These are phyloP conservation scores for Andrena flavipes DNA, from an alignment of 2,888 invertebrate species.

Conservation along the genomic window DNA sequence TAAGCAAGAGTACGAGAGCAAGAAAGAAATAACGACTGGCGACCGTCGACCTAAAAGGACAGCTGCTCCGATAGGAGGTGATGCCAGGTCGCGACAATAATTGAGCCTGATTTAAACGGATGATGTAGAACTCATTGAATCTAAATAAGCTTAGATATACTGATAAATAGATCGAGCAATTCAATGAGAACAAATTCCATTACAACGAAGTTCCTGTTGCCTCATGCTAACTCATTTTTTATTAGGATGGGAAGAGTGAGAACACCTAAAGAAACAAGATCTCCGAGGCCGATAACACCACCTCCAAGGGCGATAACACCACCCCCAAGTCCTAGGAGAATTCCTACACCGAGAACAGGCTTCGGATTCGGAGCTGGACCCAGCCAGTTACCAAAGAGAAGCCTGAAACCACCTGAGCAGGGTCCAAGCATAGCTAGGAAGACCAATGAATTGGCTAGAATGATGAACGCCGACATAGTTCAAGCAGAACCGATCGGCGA, in stretches of 20 bases:
- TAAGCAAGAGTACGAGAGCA: constrained; percentile 63
- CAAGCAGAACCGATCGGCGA: constrained; percentile 75
- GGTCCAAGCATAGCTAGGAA: constrained; percentile 55
- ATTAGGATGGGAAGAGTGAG: constrained; percentile 64
- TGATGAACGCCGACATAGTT: constrained; percentile 76
- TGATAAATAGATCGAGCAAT: no score
- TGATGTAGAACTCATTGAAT: not conserved
- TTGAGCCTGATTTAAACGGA: constrained; percentile 30
- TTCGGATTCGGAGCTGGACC: not conserved
- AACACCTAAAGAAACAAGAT: not conserved
- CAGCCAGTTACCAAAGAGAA: not conserved
- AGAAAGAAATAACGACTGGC: constrained; percentile 1
- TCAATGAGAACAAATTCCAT: not conserved
- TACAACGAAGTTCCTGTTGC: not conserved
- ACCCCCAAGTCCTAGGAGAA: constrained; percentile 9
- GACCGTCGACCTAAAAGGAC: constrained; percentile 63
- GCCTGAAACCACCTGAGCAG: not conserved
- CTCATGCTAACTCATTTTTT: constrained; percentile 6
- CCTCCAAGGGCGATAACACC: not conserved
- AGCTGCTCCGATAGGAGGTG: constrained; percentile 71
- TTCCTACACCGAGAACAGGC: no score
- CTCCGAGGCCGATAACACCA: not conserved
- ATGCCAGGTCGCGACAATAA: constrained; percentile 63
- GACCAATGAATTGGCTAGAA: constrained; percentile 71
- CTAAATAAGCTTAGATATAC: not conserved